Percentiles rank a stretch among this genome's conserved stretches.
phyloP scores from a whole-genome alignment of 2,797 vertebrate species.

The Pelodytes ibericus region DNA sequence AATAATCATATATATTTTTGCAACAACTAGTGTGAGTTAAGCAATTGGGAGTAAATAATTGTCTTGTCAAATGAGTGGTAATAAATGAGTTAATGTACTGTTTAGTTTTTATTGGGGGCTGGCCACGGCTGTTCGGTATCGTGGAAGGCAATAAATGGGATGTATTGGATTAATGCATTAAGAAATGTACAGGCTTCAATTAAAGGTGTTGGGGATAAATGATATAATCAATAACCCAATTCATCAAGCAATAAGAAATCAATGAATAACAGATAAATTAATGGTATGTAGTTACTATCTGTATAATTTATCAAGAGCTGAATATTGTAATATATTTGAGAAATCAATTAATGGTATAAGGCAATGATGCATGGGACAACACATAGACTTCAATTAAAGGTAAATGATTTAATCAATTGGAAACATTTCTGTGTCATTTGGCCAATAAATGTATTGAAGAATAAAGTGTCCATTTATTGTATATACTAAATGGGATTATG shows the following conservation, averaged over 20 bases:
- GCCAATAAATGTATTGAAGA: conserved; percentile 41
- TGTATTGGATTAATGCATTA: conserved; percentile 44
- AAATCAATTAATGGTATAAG: conserved; percentile 55
- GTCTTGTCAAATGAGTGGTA: background rate
- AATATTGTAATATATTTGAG: conserved; percentile 37
- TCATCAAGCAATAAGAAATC: conserved; percentile 52
- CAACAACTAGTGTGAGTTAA: too few relatives aligned
- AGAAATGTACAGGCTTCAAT: conserved; percentile 53
- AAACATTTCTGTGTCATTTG: conserved; percentile 53
- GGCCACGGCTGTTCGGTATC: conserved; percentile 15
- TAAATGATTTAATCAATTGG: conserved; percentile 57
- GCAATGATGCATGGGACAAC: conserved; percentile 53
- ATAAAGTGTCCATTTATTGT: conserved; percentile 52
- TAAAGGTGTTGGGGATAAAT: conserved; percentile 49
- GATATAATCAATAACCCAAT: conserved; percentile 49
- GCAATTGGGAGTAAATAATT: too few relatives aligned
- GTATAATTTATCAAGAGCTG: conserved; percentile 39
- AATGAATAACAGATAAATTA: conserved; percentile 52
- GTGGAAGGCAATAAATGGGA: conserved; percentile 35
- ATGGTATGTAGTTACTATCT: conserved; percentile 42
- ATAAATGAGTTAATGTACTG: background rate
- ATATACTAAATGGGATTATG: conserved; percentile 50
- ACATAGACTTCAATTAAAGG: conserved; percentile 49
- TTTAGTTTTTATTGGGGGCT: background rate
- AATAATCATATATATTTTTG: too few relatives aligned